Percentiles rank a stretch among this genome's conserved stretches.
phyloP scores from a whole-genome alignment of 2,888 invertebrate genomes.

The Ypsolopha scabrella region DNA sequence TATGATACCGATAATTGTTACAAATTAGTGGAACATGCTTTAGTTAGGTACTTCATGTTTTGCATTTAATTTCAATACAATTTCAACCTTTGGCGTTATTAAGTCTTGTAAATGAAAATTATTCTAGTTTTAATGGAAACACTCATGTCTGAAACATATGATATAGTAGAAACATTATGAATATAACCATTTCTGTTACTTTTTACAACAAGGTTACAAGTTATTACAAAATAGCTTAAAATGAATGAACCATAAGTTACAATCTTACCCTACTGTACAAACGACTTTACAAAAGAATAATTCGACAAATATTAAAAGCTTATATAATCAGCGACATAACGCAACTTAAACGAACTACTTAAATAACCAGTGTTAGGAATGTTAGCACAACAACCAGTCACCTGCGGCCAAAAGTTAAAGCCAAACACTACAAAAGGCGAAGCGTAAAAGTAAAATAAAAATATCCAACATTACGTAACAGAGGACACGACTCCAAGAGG shows the following conservation, averaged over 20 bases:
- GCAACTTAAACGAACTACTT: conserved; percentile 51
- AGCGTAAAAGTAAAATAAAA: conserved; percentile 54
- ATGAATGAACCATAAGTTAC: neutral
- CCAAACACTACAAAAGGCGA: conserved; percentile 63
- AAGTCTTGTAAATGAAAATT: no score
- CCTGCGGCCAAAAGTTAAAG: conserved; percentile 58
- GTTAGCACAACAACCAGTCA: conserved; percentile 65
- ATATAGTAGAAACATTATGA: neutral
- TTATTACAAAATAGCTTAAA: neutral
- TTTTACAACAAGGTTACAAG: neutral
- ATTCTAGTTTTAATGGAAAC: no score
- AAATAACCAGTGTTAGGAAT: conserved; percentile 48
- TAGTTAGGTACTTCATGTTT: neutral
- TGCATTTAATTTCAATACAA: neutral
- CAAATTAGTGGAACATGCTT: neutral
- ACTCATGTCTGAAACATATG: neutral
- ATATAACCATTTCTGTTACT: neutral
- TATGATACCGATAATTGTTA: neutral
- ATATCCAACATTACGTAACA: conserved; percentile 64
- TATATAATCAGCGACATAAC: conserved; percentile 43
- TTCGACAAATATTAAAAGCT: conserved; percentile 18
- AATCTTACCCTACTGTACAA: neutral
- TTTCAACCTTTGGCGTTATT: neutral
- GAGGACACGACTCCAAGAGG: conserved; percentile 65
- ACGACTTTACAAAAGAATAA: conserved; percentile 20